phyloP scores from a whole-genome alignment of 2,113 vertebrate genomes.

The Salminus brasiliensis region DNA sequence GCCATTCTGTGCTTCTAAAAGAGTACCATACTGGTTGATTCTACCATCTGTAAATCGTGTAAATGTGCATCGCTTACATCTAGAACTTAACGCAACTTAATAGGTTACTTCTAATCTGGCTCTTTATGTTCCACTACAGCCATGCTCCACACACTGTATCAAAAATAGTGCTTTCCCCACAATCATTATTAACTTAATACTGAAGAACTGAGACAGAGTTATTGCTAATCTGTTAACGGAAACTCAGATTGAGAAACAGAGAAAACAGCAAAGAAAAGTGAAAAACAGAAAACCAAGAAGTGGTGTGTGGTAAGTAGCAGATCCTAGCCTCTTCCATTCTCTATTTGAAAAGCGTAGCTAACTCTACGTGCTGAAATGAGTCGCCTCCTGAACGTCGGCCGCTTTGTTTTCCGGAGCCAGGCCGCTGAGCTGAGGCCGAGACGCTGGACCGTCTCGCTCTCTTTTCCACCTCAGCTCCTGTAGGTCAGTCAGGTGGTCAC shows the following conservation, averaged over 20 bases:
- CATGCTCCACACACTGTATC: conserved; percentile 38
- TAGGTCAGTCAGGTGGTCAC: neutral
- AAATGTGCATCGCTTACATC: neutral
- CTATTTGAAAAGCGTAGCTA: conserved; percentile 38
- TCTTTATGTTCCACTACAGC: neutral
- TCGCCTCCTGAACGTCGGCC: neutral
- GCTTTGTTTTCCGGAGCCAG: neutral
- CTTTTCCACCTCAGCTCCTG: neutral
- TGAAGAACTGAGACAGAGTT: conserved; percentile 11
- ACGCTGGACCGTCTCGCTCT: neutral
- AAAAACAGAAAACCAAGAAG: too few relatives aligned
- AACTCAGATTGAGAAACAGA: neutral
- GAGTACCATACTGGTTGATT: neutral
- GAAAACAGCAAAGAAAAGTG: neutral
- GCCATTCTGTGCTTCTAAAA: neutral
- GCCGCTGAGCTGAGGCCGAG: neutral
- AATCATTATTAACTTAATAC: neutral
- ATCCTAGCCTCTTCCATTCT: conserved; percentile 18
- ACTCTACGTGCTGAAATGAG: conserved; percentile 22
- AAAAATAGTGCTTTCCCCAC: conserved; percentile 45
- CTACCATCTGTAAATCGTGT: neutral
- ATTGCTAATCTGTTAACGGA: conserved; percentile 31
- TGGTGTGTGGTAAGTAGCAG: neutral
- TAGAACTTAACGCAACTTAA: neutral
- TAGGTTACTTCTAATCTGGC: neutral